Base-by-base conservation (phyloP, 92 coral and sea anemone species). In the Diadumene lineata region DNA sequence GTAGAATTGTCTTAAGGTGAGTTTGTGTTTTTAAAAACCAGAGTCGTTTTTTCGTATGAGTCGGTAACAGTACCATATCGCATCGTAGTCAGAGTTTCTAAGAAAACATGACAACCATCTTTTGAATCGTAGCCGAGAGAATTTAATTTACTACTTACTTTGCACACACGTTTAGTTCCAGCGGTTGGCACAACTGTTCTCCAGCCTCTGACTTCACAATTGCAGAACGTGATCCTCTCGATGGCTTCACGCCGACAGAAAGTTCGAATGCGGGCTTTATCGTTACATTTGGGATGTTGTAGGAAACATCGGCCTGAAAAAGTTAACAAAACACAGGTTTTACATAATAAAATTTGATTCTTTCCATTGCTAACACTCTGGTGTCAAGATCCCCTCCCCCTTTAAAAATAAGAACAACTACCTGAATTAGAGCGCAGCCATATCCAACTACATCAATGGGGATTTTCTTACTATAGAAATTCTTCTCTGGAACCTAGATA, bases 341-440 rank as follows among this genome's bases (percentile, higher is more conserved):
- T 58, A 8, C 64, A 3, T 16, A 3, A 53, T 6, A 9, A 15
- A 15, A 53, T 15, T 9, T 15, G 19, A 3, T 15, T 9, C 10
- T 53, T 53, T 2, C 60, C 10, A 15, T 15, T n/a, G n/a, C n/a
- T n/a, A n/a, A n/a, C n/a, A n/a, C n/a, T n/a, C n/a, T n/a, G n/a
- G n/a, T n/a, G n/a, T n/a, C n/a, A n/a, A n/a, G n/a, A n/a, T 53
- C 60, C n/a, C 60, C 24, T 21, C 60, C 60, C 60, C 24, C 18
- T 15, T 15, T 53, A 2, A 21, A 15, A 4, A 23, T 21, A 15
- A 15, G 18, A 15, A 9, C 2, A 23, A 3, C 7, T 74, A 90
- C 98, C 96, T 93, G 98, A 60, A 93, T 62, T 55, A 93, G 60
- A 15, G 98, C 98, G 76, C 98, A 93, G 0, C 98, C 98, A 7